A percentile compares a stretch with the other conserved stretches of the same genome.
Evolutionary conservation across 2,113 vertebrate species (phyloP).

Genomic region (Carettochelys insculpta): DNA sequence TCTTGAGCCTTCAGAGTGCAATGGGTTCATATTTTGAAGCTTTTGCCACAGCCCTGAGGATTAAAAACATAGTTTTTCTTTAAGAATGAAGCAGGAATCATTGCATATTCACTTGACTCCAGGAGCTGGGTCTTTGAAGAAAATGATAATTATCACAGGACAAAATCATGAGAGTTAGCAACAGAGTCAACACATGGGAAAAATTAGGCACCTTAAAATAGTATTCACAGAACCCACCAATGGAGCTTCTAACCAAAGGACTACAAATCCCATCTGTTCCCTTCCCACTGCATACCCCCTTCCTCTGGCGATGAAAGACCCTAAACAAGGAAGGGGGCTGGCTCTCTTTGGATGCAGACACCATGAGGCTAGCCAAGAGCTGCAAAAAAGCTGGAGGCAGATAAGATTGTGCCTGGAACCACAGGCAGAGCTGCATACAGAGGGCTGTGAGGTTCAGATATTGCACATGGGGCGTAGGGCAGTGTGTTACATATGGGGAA

Average conservation of each 20-base stretch:
- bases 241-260: neutral
- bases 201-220: neutral
- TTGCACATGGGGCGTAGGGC: neutral
- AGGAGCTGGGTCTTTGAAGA: neutral
- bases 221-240: neutral
- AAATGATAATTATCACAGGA: neutral
- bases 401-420: neutral
- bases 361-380: neutral
- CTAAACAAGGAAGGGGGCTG: neutral
- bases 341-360: neutral
- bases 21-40: neutral
- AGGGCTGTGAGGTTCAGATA: neutral
- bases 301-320: neutral
- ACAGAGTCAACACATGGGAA: neutral
- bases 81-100: neutral
- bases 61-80: neutral
- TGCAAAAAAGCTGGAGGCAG: neutral
- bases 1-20: neutral
- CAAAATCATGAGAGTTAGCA: neutral
- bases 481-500: neutral
- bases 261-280: neutral
- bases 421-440: neutral
- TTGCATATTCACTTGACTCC: neutral
- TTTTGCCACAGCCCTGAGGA: neutral
- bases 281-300: neutral